Evolutionary conservation across 2,888 invertebrate species (phyloP), one percentile per base, ranked within the genome.

Genomic region (Sphaerophoria rueppellii): DNA sequence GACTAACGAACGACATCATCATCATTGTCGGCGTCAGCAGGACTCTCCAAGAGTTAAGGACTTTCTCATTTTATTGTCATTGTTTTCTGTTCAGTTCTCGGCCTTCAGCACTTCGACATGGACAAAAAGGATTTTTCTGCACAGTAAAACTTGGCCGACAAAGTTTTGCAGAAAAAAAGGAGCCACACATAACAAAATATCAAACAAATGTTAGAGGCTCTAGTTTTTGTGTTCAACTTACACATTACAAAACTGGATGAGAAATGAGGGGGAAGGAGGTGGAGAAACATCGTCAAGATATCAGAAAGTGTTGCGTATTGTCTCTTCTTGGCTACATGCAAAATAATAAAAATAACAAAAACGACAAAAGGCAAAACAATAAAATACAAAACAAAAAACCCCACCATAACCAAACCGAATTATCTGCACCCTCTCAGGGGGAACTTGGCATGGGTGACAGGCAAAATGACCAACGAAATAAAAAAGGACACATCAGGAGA

Each of bases 241-340:
- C 7, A 58, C n/a, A 0, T 63, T 43, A 9, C 11, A 43, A 34
- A 48, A 48, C 50, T 43, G 63, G 58, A 76, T 75, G 71, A 67
- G 76, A 81, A 71, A 71, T 71, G 75, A 48, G 52, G 71, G 12
- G 11, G 40, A 7, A 37, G 14, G 11, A 16, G 40, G n/a, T n/a
- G 12, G 24, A 24, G 60, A 43, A 16, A 6, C 7, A 14, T 9
- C 6, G 0, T 37, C 9, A 0, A 5, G 52, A 54, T 74, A 75
- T 83, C 71, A 67, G 65, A 80, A 71, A 83, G 83, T 85, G 80
- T 75, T 83, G 80, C 83, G 80, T 80, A 85, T 76, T 57, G 5
- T 6, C 52, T 83, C 71, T 60, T 79, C 57, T 55, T 63, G 57
- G 34, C 55, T 60, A 65, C 65, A 76, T 76, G 73, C 70, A 85